Evolutionary conservation across 53 echinoderm and acorn worm genomes (phyloP).

Genomic region (Temnopleurus reevesii): DNA sequence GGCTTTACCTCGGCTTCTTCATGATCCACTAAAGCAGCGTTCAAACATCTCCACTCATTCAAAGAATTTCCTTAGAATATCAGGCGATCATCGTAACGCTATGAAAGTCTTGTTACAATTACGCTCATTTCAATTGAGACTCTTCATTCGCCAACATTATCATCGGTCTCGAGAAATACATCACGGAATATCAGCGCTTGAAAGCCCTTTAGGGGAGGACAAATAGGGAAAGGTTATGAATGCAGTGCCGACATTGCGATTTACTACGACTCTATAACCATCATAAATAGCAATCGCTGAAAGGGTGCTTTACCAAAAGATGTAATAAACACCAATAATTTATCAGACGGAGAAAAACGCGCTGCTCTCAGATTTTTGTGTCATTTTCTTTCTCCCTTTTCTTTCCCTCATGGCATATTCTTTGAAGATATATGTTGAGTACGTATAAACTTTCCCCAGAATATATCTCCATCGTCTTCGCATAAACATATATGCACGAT

Average conservation of each 20-base stretch:
- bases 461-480: too few species aligned
- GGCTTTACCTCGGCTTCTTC: constrained; percentile 1
- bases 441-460: too few species aligned
- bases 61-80: constrained; percentile 14
- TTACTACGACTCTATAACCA: background rate
- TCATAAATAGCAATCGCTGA: background rate
- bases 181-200: background rate
- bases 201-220: background rate
- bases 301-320: background rate
- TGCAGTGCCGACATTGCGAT: background rate
- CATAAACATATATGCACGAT: too few species aligned
- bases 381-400: background rate
- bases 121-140: constrained; percentile 5
- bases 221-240: background rate
- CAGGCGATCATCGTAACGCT: constrained; percentile 20
- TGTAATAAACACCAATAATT: background rate
- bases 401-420: too few species aligned
- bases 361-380: background rate
- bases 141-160: background rate
- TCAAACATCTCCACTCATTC: constrained; percentile 13
- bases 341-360: background rate
- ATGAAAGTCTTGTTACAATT: constrained; percentile 39
- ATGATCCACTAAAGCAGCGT: constrained; percentile 2
- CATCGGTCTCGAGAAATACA: background rate
- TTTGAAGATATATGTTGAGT: too few species aligned